Evolutionary conservation across 2,888 invertebrate species (phyloP), one percentile per base, ranked within the genome.

Genomic region (Pristionchus mayeri): DNA sequence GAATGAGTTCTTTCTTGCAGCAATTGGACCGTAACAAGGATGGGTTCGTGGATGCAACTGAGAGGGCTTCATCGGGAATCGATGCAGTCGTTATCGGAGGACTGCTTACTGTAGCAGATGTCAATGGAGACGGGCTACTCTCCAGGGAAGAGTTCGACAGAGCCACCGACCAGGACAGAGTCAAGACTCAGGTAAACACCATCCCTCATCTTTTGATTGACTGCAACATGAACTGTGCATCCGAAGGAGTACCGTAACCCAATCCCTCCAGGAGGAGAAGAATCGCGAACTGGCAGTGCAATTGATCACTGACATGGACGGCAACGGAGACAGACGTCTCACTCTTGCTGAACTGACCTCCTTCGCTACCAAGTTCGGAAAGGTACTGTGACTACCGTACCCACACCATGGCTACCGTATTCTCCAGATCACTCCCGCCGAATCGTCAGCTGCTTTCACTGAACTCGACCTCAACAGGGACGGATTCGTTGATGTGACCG

Each of bases 251-350:
- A 40, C 21, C 21, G 27, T 76, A 48, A 27, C 24, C 48, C 13
- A 27, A 48, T 30, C 48, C 27, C 50, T 48, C 34, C 86, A 88
- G 75, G 86, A 81, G 21, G 89, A 90, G 34, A 85, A 88, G 84
- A 87, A 91, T 75, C 86, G 87, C 40, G 91, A 91, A 34, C 85
- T 87, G 27, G 92, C 92, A n/a, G 88, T 88, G 83, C 89, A 90
- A 60, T 84, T 92, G 67, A 84, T 92, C 44, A 86, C 87, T 16
- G 86, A 89, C 84, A 89, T 92, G 75, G 92, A 92, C 85, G 48
- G 85, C 3, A 88, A 92, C 87, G 88, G 88, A 6, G 91, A 92
- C 81, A 86, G 89, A n/a, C 84, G 85, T 37, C 81, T 92, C 75
- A 86, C 85, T 52, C 85, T 83, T 24, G 67, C 84, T n/a, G 92